Evolutionary conservation across 2,888 invertebrate species (phyloP).

Genomic region (Caenorhabditis sp.): DNA sequence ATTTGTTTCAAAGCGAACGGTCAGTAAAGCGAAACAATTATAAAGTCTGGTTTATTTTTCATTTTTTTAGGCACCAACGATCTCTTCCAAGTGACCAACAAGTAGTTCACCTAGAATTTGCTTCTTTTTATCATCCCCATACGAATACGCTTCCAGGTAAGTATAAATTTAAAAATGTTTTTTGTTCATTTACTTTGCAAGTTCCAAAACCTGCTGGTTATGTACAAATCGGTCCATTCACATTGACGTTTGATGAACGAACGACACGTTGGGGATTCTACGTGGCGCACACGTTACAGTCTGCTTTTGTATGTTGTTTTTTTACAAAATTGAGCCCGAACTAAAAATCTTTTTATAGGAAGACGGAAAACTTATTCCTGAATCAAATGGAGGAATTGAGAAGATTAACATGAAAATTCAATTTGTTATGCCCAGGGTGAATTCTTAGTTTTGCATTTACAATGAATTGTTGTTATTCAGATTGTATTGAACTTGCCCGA

Average conservation of each 20-base stretch:
- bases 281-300: slow-evolving; percentile 90
- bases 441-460: background rate
- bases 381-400: slow-evolving; percentile 72
- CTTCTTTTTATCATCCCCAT: slow-evolving; percentile 93
- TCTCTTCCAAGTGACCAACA: slow-evolving; percentile 90
- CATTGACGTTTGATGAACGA: slow-evolving; percentile 89
- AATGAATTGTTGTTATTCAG: slow-evolving; percentile 40
- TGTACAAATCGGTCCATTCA: slow-evolving; percentile 91
- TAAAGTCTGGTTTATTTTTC: background rate
- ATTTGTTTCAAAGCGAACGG: slow-evolving; percentile 81
- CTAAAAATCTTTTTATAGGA: slow-evolving; percentile 15
- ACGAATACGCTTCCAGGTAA: slow-evolving; percentile 48
- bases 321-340: too few species aligned
- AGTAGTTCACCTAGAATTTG: slow-evolving; percentile 94
- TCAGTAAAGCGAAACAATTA: slow-evolving; percentile 32
- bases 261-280: slow-evolving; percentile 95
- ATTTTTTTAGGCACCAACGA: slow-evolving; percentile 38
- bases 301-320: slow-evolving; percentile 80
- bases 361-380: slow-evolving; percentile 40
- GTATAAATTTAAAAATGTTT: background rate
- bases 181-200: slow-evolving; percentile 81
- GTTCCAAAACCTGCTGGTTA: slow-evolving; percentile 95
- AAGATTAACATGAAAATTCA: slow-evolving; percentile 86
- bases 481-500: slow-evolving; percentile 48
- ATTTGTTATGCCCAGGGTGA: slow-evolving; percentile 92